These are phyloP conservation scores for Apodemia mormo DNA, from an alignment of 2,888 invertebrate genomes.

Conservation along the genomic window DNA sequence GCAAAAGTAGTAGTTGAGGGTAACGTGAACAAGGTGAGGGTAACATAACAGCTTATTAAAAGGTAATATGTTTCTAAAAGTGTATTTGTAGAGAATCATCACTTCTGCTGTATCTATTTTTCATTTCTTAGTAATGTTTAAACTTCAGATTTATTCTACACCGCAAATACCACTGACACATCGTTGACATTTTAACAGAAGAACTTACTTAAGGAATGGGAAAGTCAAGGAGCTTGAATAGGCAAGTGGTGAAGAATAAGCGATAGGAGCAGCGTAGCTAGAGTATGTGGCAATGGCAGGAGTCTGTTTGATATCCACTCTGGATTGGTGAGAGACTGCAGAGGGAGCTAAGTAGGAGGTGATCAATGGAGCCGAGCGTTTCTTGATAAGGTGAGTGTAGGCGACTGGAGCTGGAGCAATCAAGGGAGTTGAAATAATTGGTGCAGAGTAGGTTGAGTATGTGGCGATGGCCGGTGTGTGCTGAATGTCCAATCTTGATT, in stretches of 20 bases:
- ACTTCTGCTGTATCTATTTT: neutral
- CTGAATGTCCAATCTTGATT: slow-evolving; percentile 52
- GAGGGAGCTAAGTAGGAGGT: slow-evolving; percentile 49
- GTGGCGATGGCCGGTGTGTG: slow-evolving; percentile 45
- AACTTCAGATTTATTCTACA: neutral
- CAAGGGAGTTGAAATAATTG: slow-evolving; percentile 46
- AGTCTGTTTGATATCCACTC: slow-evolving; percentile 48
- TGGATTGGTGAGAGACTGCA: slow-evolving; percentile 51
- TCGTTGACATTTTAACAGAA: neutral
- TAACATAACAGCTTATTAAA: neutral
- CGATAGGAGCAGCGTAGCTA: slow-evolving; percentile 40
- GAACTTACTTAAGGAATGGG: slow-evolving; percentile 33
- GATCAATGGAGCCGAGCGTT: slow-evolving; percentile 49
- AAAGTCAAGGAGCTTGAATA: slow-evolving; percentile 29
- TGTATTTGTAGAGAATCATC: neutral
- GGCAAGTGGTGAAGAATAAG: slow-evolving; percentile 40
- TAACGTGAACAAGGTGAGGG: no score
- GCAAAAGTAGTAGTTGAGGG: no score
- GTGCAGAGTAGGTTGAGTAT: slow-evolving; percentile 44
- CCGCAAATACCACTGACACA: neutral
- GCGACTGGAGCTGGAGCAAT: slow-evolving; percentile 48
- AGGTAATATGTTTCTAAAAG: neutral
- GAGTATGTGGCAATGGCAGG: slow-evolving; percentile 46
- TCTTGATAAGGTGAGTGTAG: slow-evolving; percentile 57
- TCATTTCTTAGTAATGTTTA: neutral